Evolutionary conservation across 2,797 vertebrate genomes (phyloP).

Genomic region (Graptemys geographica): DNA sequence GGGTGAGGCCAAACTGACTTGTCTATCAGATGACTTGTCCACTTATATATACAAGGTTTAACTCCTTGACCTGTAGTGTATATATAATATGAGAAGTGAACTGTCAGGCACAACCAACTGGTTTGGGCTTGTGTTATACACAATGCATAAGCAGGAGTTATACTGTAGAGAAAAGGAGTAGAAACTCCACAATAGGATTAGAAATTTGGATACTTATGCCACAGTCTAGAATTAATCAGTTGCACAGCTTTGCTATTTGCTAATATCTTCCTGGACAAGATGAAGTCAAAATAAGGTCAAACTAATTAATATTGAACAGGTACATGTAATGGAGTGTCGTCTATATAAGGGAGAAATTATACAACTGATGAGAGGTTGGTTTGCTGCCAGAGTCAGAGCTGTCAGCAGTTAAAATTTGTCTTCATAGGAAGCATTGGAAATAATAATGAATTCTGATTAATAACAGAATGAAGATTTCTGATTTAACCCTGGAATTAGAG

Average conservation of each 20-base stretch:
- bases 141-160: not conserved
- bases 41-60: not conserved
- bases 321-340: not conserved
- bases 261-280: slow-evolving; percentile 7
- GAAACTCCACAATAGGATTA: not conserved
- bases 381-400: slow-evolving; percentile 1
- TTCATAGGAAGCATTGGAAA: not conserved
- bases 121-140: not conserved
- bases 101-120: not conserved
- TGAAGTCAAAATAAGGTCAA: slow-evolving; percentile 15
- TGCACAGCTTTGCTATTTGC: not conserved
- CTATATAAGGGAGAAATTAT: not conserved
- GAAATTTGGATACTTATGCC: not conserved
- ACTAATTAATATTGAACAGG: slow-evolving; percentile 31
- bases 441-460: not conserved
- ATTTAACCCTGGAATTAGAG: not conserved
- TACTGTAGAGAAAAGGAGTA: not conserved
- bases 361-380: not conserved
- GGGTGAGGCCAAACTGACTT: not conserved
- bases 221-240: not conserved
- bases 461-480: not conserved
- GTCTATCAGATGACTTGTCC: not conserved
- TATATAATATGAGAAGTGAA: not conserved
- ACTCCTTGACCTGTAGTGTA: not conserved
- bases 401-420: not conserved